A percentile compares a stretch with the other conserved stretches of the same genome.
These are phyloP conservation scores for Aspidiotus rigidus DNA, from an alignment of 2,888 invertebrate species.

Conservation along the genomic window DNA sequence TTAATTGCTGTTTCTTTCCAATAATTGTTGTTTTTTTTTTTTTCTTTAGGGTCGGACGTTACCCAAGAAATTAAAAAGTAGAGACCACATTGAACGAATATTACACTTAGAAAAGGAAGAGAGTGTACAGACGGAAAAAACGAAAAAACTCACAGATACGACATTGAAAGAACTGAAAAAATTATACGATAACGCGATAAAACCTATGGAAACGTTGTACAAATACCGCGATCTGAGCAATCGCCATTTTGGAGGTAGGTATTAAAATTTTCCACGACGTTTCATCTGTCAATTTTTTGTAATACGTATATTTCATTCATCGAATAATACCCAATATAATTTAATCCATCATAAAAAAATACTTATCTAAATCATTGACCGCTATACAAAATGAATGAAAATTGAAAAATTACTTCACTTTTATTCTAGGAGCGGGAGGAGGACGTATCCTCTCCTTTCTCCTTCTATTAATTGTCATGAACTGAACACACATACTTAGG, in stretches of 20 bases:
- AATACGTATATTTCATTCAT: too few relatives aligned
- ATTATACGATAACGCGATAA: slow-evolving; percentile 75
- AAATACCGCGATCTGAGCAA: slow-evolving; percentile 87
- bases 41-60: slow-evolving; percentile 55
- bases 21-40: background rate
- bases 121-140: slow-evolving; percentile 55
- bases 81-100: slow-evolving; percentile 70
- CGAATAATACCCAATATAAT: too few relatives aligned
- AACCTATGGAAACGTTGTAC: slow-evolving; percentile 80
- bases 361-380: too few relatives aligned
- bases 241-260: slow-evolving; percentile 66
- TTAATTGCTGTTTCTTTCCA: background rate
- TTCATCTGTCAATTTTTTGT: too few relatives aligned
- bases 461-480: too few relatives aligned
- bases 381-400: too few relatives aligned
- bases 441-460: too few relatives aligned
- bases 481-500: too few relatives aligned
- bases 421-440: too few relatives aligned
- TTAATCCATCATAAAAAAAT: too few relatives aligned
- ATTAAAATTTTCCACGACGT: background rate
- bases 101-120: slow-evolving; percentile 69
- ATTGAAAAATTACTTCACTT: too few relatives aligned
- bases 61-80: slow-evolving; percentile 65
- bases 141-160: slow-evolving; percentile 64
- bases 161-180: slow-evolving; percentile 75